Base-by-base conservation (phyloP, 2,888 invertebrate species). In the Platypus cylindrus region DNA sequence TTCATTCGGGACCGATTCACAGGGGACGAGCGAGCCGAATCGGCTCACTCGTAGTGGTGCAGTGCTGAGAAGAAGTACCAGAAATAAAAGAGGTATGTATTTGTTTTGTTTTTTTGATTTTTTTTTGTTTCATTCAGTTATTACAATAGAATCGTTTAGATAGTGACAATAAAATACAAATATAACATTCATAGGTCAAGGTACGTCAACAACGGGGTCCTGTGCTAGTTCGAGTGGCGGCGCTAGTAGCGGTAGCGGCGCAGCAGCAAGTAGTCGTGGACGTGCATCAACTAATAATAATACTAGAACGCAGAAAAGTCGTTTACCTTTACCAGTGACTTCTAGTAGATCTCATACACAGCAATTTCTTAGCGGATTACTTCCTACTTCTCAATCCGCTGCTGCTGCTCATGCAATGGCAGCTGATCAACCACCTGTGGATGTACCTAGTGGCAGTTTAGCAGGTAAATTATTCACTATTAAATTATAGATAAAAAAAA, bases 201-300 rank as follows among this genome's bases (percentile, higher is more conserved):
- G 55, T 55, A 33, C 48, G 30, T 51, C 57, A 58, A 59, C 54
- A 67, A 78, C 71, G 73, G 73, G 73, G 71, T 76, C 73, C 64
- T 74, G 74, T 63, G 74, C 73, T 54, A 74, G 73, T 54, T 59
- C 62, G 40, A 60, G 63, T 65, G 55, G 62, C 31, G 41, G 41
- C 32, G 38, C 32, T 25, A 24, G 37, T 34, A 40, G 42, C 42
- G 40, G 48, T 37, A 41, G 42, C 35, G 40, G 39, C 20, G 44
- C 39, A 16, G 37, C 40, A 22, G 34, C 34, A 34, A 38, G 41
- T 43, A 30, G 40, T 24, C 37, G 37, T 13, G 20, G 30, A 20
- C 37, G 28, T 22, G 26, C 37, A 5, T 12, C 24, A 23, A 24
- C 39, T 27, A 32, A 35, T 18, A 33, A 36, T 34, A 24, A 28